A percentile compares a stretch with the other conserved stretches of the same genome.
phyloP scores from a whole-genome alignment of 2,888 invertebrate genomes.

The Coenonympha arcania region DNA sequence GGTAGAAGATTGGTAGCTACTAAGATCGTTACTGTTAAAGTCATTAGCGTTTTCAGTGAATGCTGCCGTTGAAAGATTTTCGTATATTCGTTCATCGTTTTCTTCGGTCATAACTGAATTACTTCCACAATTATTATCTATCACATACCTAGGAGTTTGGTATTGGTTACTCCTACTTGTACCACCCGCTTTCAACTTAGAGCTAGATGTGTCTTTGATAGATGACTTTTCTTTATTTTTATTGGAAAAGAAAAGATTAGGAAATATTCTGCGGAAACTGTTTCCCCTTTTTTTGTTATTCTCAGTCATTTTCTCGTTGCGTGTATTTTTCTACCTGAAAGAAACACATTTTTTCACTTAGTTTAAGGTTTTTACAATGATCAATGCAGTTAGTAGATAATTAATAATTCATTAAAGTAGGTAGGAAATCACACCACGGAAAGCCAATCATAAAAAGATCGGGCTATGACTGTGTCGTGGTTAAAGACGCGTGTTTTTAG shows the following conservation, averaged over 20 bases:
- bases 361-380: too few species aligned
- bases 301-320: conserved; percentile 44
- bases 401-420: too few species aligned
- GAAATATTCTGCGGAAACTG: conserved; percentile 60
- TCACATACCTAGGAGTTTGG: conserved; percentile 46
- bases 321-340: conserved; percentile 30
- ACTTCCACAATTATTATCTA: conserved; percentile 40
- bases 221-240: conserved; percentile 47
- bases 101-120: conserved; percentile 29
- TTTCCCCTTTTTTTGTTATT: conserved; percentile 52
- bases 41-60: conserved; percentile 35
- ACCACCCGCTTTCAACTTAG: conserved; percentile 29
- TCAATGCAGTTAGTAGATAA: too few species aligned
- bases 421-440: too few species aligned
- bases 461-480: too few species aligned
- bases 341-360: conserved; percentile 23
- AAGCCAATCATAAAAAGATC: too few species aligned
- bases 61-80: conserved; percentile 48
- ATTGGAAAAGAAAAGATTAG: conserved; percentile 52
- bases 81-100: conserved; percentile 55
- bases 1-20: conserved; percentile 55
- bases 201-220: conserved; percentile 35
- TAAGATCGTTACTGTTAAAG: conserved; percentile 36
- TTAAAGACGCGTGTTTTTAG: too few species aligned
- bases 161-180: conserved; percentile 47